Evolutionary conservation across 1,140 invertebrate genomes (phyloP).

Genomic region (Rhynchophorus ferrugineus): DNA sequence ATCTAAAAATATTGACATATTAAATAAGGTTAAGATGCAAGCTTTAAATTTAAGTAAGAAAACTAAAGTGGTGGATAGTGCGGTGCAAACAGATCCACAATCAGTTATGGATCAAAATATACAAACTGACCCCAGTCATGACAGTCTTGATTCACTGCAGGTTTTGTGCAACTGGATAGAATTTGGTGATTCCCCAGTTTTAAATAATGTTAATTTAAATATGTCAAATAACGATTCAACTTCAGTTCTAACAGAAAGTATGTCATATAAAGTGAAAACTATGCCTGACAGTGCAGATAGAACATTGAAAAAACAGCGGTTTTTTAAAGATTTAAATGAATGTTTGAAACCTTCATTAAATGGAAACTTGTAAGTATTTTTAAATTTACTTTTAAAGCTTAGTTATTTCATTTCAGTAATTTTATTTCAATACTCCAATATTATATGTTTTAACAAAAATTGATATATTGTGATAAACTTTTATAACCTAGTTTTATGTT

Average conservation of each 20-base stretch:
- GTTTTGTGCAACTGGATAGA: neutral
- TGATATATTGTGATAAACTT: too few relatives aligned
- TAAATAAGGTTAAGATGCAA: constrained; percentile 19
- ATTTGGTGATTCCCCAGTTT: neutral
- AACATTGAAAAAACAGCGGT: constrained; percentile 4
- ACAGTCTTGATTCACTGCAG: neutral
- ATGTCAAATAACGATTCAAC: neutral
- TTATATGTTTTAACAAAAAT: constrained; percentile 4
- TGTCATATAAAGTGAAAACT: neutral
- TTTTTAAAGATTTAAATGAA: constrained; percentile 17
- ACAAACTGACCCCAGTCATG: constrained; percentile 3
- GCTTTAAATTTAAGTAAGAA: constrained; percentile 13
- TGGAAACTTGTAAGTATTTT: constrained; percentile 25
- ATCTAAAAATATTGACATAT: constrained; percentile 7
- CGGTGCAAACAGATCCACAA: constrained; percentile 5
- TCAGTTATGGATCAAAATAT: neutral
- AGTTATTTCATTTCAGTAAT: constrained; percentile 6
- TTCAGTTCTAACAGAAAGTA: neutral
- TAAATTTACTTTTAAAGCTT: neutral
- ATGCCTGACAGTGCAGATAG: neutral
- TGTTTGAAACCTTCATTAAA: constrained; percentile 8
- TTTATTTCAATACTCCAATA: constrained; percentile 7
- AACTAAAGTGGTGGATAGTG: neutral
- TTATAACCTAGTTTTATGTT: too few relatives aligned
- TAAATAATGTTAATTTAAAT: constrained; percentile 9